phyloP scores from a whole-genome alignment of 2,113 vertebrate genomes.

The Chauna torquata region DNA sequence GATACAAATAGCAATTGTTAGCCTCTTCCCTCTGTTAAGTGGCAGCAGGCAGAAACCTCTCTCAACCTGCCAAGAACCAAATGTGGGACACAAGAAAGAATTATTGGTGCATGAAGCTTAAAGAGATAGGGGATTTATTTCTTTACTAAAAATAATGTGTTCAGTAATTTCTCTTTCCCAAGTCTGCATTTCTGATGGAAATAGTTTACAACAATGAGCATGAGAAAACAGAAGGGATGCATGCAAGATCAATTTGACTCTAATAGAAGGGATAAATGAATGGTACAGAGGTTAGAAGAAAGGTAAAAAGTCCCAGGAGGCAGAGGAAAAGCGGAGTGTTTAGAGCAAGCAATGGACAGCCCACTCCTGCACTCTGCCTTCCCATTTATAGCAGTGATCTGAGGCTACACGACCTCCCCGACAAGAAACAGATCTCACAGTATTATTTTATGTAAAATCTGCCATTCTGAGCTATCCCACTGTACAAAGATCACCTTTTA shows the following conservation, averaged over 20 bases:
- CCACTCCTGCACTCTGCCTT: not conserved
- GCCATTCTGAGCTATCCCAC: constrained; percentile 22
- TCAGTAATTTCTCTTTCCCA: constrained; percentile 27
- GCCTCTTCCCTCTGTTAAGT: constrained; percentile 58
- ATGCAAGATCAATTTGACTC: constrained; percentile 11
- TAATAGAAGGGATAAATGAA: constrained; percentile 10
- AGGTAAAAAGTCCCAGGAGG: constrained; percentile 12
- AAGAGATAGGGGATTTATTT: constrained; percentile 12
- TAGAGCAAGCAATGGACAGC: not conserved
- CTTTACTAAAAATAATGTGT: not conserved
- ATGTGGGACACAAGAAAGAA: constrained; percentile 33
- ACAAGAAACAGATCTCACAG: not conserved
- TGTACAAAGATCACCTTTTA: constrained; percentile 57
- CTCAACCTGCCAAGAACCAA: constrained; percentile 9
- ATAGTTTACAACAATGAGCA: not conserved
- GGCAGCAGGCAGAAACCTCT: constrained; percentile 54
- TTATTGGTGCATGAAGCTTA: constrained; percentile 41
- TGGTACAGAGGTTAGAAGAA: not conserved
- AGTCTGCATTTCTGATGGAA: constrained; percentile 33
- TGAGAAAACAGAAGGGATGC: constrained; percentile 3
- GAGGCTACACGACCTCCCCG: not conserved
- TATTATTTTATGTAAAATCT: constrained; percentile 8
- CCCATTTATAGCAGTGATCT: not conserved
- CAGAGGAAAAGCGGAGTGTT: not conserved
- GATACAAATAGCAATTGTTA: constrained; percentile 61